Base-by-base conservation (phyloP, 2,113 vertebrate genomes). In the Percina caprodes region DNA sequence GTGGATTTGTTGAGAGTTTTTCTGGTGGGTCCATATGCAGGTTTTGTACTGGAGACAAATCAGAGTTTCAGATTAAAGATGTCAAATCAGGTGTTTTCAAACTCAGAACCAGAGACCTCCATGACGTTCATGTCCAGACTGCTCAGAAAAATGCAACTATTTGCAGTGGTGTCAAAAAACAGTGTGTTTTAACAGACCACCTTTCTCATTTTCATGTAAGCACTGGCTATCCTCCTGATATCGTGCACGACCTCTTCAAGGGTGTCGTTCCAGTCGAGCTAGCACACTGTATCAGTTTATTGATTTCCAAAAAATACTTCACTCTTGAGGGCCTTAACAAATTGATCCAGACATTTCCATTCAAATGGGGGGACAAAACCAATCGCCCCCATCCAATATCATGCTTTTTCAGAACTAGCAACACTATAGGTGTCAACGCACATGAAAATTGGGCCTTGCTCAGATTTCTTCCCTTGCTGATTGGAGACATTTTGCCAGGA, bases 291-390 rank as follows among this genome's bases (percentile, higher is more conserved):
- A n/a, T 74, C 23, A 1, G 35, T 18, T 33, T 70, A 21, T 18
- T 66, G 30, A 73, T 76, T 21, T 62, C 58, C 6, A 76, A 77
- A 12, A 80, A 85, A 23, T 62, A 46, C 23, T 72, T 83, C 4
- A 63, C 42, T 51, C 30, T 79, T 69, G 61, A 83, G 67, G 6
- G n/a, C 30, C 67, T 84, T 6, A 80, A 84, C 56, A 15, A 59
- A 55, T 46, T 68, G 24, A 83, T 83, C 15, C 81, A 56, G 54
- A 54, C 39, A 35, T 87, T 87, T 69, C 77, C 73, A 59, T 83
- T 76, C 66, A 87, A 87, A 39, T 80, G 67, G 76, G 45, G 33
- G 26, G 84, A 89, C 60, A 86, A 84, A 52, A 84, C 72, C 4
- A 74, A 74, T 52, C 18, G 33, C 26, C 59, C 72, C 0, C 59